Conservation (phyloP, 2,113 vertebrate genomes). For the Hiodon tergisus region DNA sequence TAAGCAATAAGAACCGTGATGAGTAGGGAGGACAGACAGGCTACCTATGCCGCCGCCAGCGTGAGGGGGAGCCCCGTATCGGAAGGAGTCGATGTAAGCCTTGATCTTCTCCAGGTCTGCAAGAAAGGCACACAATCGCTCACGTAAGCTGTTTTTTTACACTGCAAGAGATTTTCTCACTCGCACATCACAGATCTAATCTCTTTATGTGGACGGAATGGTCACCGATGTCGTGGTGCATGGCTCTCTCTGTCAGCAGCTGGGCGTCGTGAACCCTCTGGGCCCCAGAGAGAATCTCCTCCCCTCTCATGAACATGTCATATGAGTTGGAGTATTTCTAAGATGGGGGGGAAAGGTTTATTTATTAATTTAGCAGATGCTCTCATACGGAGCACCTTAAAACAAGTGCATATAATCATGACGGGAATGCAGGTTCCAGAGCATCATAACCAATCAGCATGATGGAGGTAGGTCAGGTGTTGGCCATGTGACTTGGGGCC, state of each 20-base stretch:
- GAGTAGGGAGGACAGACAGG: not conserved
- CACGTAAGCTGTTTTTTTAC: too few species aligned
- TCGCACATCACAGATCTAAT: too few species aligned
- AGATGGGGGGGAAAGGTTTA: not conserved
- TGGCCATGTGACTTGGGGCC: not conserved
- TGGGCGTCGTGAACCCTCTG: constrained; percentile 92
- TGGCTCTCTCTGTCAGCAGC: constrained; percentile 85
- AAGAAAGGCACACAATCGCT: not conserved
- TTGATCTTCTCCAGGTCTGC: constrained; percentile 98
- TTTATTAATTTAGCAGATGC: too few species aligned
- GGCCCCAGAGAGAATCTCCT: constrained; percentile 96
- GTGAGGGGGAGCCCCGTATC: constrained; percentile 91
- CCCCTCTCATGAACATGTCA: constrained; percentile 98
- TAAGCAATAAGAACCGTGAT: not conserved
- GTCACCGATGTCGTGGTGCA: constrained; percentile 86
- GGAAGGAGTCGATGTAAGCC: constrained; percentile 94
- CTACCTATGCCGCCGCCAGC: constrained; percentile 95
- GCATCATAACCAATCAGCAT: too few species aligned
- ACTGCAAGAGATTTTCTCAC: too few species aligned
- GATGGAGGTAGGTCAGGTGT: too few species aligned
- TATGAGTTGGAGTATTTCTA: constrained; percentile 97
- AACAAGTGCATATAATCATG: not conserved
- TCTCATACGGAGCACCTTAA: too few species aligned
- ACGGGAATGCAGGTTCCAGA: not conserved
- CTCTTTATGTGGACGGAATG: too few species aligned